Base-by-base conservation (phyloP, 2,888 invertebrate genomes). In the Kryphioiulus occultus region DNA sequence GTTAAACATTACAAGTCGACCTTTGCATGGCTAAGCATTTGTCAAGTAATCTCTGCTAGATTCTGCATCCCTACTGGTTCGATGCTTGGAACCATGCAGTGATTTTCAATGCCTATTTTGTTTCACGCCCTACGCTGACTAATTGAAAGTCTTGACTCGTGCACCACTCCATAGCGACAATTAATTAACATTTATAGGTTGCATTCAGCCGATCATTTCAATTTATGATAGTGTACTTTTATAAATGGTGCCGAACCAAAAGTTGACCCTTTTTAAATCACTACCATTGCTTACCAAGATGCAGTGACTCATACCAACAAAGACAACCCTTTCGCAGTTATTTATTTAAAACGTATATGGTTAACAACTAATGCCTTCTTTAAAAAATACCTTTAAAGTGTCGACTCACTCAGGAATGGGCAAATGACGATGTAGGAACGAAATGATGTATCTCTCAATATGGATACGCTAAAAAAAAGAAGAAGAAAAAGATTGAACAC, bases 261-360 rank as follows among this genome's bases (percentile, higher is more conserved):
- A 30, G 26, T 78, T 78, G 78, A 78, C 78, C 78, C 17, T 78
- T 30, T 78, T 78, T 78, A 78, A 78, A 78, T 78, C 78, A 78
- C 30, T 78, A 30, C 30, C 78, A 78, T 15, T 2, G 30, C 78
- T 78, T 68, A 26, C 26, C 68, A 78, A 17, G 78, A 78, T 32
- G 17, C 78, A 78, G 17, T 78, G 78, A 78, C 30, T 78, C 78
- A 78, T 17, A 12, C 78, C 26, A 78, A 78, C 78, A 17, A 78
- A 26, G 78, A 26, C 30, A 78, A 78, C 78, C 30, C 78, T 78
- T 78, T 53, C 30, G 4, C 30, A 30, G 15, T 17, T 32, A 78
- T 78, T 78, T 78, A 78, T 78, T 78, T 78, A 0, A 78, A 78
- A 78, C 10, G 30, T 1, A 26, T 17, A 78, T 30, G 30, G 10